Base-by-base conservation (phyloP, 1,140 invertebrate species). In the Condylostylus longicornis region DNA sequence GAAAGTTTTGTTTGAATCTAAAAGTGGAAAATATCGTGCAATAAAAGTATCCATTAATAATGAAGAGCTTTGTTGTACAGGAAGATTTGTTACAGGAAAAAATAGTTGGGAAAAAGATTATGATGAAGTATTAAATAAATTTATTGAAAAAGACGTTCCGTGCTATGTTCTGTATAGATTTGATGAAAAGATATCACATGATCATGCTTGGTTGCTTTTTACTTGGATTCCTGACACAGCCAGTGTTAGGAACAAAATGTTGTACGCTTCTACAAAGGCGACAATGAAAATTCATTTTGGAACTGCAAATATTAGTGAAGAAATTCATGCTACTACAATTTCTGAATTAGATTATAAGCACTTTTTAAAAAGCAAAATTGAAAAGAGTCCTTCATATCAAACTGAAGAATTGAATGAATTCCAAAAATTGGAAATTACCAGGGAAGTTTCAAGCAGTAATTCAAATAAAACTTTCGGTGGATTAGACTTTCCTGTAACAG, bases 261-360 rank as follows among this genome's bases (percentile, higher is more conserved):
- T 98, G 20, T 97, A 97, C 62, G 95, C 95, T 1, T 96, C 93
- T 0, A 98, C 95, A 1, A 93, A 96, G 66, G 89, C 95, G 3
- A 98, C 94, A 2, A 64, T 99, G 2, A 99, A 97, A 63, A 80
- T 79, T 49, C 90, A 97, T 64, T 98, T 99, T 70, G 55, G 75
- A 68, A 61, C 81, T 65, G 38, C 84, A 69, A 58, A 95, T 88
- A 93, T 98, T 42, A 85, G 84, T 50, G 52, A 58, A 33, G 52
- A 55, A 35, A 37, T 57, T 31, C 58, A 62, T 41, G 50, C 48
- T 23, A 62, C 51, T 15, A 40, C 44, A 1, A 54, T n/a, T n/a
- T n/a, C n/a, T 87, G 68, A 77, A 79, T 38, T 90, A 96, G 58
- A 72, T 88, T 7, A 78, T 70, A 15, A 0, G 85, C 82, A 4